These are phyloP conservation scores for Prionailurus bengalensis DNA, from an alignment of 2,113 vertebrate species.

Conservation along the genomic window DNA sequence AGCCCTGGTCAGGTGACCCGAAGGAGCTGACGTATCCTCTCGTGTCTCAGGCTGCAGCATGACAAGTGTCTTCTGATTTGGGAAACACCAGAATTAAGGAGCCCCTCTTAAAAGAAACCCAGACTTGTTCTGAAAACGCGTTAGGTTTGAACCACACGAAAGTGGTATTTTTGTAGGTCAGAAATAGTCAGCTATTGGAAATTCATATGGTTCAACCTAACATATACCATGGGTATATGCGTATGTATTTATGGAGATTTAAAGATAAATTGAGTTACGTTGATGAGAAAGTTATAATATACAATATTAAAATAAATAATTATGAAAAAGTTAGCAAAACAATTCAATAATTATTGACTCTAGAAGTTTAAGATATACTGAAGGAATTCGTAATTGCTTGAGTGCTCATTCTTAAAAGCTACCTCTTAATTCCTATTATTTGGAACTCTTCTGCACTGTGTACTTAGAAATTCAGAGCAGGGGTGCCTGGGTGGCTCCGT, in stretches of 20 bases:
- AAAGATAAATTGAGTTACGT: not conserved
- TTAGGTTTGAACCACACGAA: not conserved
- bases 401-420: not conserved
- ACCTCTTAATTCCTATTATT: not conserved
- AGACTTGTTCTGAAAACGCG: not conserved
- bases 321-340: not conserved
- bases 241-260: not conserved
- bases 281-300: not conserved
- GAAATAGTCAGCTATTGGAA: not conserved
- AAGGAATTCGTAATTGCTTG: not conserved
- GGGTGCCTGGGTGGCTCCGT: too few species aligned
- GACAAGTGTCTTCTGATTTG: not conserved
- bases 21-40: accelerated
- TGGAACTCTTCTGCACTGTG: not conserved
- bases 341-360: not conserved
- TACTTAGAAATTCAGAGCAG: not conserved
- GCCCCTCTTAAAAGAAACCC: not conserved
- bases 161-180: not conserved
- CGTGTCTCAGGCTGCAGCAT: accelerated
- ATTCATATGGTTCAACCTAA: not conserved
- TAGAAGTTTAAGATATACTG: not conserved
- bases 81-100: not conserved
- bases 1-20: not conserved
- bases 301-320: not conserved
- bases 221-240: not conserved